Evolutionary conservation across 2,113 vertebrate species (phyloP).

Genomic region (Scomber scombrus): DNA sequence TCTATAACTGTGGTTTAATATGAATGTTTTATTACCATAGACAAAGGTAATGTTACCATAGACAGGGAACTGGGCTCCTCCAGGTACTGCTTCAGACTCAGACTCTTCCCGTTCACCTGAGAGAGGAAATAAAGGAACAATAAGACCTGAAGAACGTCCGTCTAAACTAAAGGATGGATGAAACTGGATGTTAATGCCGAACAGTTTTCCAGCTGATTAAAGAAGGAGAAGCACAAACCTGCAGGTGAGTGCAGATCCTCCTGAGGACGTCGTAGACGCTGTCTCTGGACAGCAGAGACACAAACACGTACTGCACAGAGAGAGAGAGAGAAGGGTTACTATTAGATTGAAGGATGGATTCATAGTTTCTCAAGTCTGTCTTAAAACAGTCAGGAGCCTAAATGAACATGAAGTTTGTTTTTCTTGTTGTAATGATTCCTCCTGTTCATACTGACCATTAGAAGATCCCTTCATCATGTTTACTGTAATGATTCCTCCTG

Average conservation of each 20-base stretch:
- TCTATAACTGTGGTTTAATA: background rate
- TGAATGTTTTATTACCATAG: too few species aligned
- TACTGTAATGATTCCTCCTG: too few species aligned
- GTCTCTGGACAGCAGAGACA: slow-evolving; percentile 93
- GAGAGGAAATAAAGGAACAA: background rate
- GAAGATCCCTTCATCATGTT: too few species aligned
- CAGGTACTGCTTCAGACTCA: slow-evolving; percentile 89
- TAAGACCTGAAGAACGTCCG: background rate
- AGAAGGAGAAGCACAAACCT: slow-evolving; percentile 79
- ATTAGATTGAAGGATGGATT: too few species aligned
- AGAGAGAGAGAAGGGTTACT: background rate
- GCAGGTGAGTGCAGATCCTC: slow-evolving; percentile 92
- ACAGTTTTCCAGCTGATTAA: background rate
- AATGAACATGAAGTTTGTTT: too few species aligned
- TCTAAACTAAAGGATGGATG: too few species aligned
- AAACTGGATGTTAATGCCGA: too few species aligned
- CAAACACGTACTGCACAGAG: slow-evolving; percentile 88
- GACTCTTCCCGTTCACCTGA: slow-evolving; percentile 86
- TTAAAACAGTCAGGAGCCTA: too few species aligned
- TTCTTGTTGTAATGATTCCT: too few species aligned
- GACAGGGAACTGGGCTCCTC: slow-evolving; percentile 87
- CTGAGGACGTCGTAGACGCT: slow-evolving; percentile 90
- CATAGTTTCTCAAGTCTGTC: too few species aligned
- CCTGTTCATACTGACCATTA: too few species aligned
- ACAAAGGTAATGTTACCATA: slow-evolving; percentile 82